A percentile compares a stretch with the other conserved stretches of the same genome.
Conservation (phyloP, 2,888 invertebrate species). For the Meloe dianella region DNA sequence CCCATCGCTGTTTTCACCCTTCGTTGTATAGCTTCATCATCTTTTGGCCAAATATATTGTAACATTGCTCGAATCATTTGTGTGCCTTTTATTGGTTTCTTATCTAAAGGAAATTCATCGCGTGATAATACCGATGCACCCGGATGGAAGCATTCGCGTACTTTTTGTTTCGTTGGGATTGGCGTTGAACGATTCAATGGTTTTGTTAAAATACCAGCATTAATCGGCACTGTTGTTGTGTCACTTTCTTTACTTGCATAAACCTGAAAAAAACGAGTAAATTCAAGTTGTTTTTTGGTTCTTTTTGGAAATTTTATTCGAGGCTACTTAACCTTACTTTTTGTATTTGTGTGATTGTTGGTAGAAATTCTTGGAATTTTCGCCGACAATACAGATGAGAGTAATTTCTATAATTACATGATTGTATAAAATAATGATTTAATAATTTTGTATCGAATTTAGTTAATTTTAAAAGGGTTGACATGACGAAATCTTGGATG, state of each 20-base stretch:
- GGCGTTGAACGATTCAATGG: constrained; percentile 45
- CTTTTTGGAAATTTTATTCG: background rate
- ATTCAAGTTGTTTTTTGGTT: constrained; percentile 20
- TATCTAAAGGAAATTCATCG: constrained; percentile 65
- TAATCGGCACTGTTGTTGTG: constrained; percentile 34
- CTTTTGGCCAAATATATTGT: constrained; percentile 95
- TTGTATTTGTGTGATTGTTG: constrained; percentile 37
- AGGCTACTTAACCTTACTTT: constrained; percentile 43
- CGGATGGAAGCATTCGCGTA: constrained; percentile 90
- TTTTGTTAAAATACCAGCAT: constrained; percentile 48
- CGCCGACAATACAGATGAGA: constrained; percentile 38
- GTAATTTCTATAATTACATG: constrained; percentile 39
- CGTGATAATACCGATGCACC: constrained; percentile 69
- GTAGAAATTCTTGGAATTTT: constrained; percentile 32
- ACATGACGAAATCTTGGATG: constrained; percentile 36
- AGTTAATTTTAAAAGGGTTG: constrained; percentile 44
- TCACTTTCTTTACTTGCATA: constrained; percentile 39
- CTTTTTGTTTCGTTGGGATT: constrained; percentile 59
- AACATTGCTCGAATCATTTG: constrained; percentile 90
- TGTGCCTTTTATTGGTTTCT: constrained; percentile 67
- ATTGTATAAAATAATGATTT: constrained; percentile 39
- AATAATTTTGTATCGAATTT: constrained; percentile 44
- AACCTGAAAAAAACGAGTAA: constrained; percentile 36
- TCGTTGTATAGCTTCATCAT: constrained; percentile 74
- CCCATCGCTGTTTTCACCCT: constrained; percentile 86